Evolutionary conservation across 2,113 vertebrate genomes (phyloP).

Genomic region (Motacilla tschutschensis): DNA sequence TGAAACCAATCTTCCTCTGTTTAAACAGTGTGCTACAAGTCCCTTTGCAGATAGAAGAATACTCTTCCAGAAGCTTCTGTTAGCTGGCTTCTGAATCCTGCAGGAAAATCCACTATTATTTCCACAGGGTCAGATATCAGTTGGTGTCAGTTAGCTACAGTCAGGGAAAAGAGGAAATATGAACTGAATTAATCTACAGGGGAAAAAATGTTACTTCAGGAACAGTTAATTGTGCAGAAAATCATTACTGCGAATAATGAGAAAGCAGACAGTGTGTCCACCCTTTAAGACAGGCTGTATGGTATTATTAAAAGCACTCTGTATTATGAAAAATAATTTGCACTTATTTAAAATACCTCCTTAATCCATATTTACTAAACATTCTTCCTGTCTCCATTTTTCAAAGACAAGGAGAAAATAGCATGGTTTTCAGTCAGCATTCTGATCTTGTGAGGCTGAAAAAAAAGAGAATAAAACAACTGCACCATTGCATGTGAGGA

Average conservation of each 20-base stretch:
- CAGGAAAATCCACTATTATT: not conserved
- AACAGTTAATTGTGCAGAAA: not conserved
- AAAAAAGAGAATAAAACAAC: not conserved
- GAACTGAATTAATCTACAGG: not conserved
- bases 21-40: not conserved
- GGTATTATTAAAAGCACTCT: not conserved
- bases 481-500: rapidly evolving
- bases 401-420: not conserved
- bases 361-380: not conserved
- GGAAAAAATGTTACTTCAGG: not conserved
- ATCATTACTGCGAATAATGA: not conserved
- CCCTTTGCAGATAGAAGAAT: not conserved
- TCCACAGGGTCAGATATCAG: not conserved
- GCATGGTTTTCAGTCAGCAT: not conserved
- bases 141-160: not conserved
- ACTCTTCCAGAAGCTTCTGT: not conserved
- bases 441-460: not conserved
- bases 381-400: not conserved
- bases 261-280: not conserved
- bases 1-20: not conserved
- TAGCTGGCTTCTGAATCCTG: not conserved
- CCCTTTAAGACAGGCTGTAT: not conserved
- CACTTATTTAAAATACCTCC: not conserved
- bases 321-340: not conserved
- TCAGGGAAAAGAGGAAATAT: not conserved